Conservation (phyloP, 2,888 invertebrate species). For the Drosophila testacea region DNA sequence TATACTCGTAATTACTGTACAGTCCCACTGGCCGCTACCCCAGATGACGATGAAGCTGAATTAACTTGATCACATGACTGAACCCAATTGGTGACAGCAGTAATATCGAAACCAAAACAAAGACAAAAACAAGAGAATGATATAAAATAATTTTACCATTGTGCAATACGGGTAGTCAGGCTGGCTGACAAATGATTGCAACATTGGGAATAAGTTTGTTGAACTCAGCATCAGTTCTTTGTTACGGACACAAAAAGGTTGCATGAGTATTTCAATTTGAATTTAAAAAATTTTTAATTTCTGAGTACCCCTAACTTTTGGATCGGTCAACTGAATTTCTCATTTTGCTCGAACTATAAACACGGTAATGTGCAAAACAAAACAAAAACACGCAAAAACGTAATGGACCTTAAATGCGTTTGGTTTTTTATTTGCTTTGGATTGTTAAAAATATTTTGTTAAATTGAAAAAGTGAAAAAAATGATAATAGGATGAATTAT, state of each 20-base stretch:
- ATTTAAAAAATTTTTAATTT: neutral
- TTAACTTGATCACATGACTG: conserved; percentile 75
- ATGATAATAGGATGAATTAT: conserved; percentile 14
- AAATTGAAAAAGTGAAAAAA: conserved; percentile 7
- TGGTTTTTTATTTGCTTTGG: conserved; percentile 25
- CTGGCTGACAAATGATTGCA: conserved; percentile 34
- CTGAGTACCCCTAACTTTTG: conserved; percentile 41
- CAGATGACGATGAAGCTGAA: conserved; percentile 41
- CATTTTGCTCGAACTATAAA: conserved; percentile 37
- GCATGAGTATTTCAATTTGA: neutral
- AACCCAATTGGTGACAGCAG: conserved; percentile 38
- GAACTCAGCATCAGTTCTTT: conserved; percentile 38
- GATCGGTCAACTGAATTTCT: conserved; percentile 36
- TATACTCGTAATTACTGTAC: conserved; percentile 15
- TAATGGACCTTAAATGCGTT: conserved; percentile 43
- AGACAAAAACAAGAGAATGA: neutral
- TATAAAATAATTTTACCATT: conserved; percentile 44
- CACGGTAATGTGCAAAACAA: conserved; percentile 25
- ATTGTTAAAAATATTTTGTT: conserved; percentile 27
- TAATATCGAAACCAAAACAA: conserved; percentile 24
- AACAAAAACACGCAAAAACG: conserved; percentile 12
- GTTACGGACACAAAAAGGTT: neutral
- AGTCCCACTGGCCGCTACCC: neutral
- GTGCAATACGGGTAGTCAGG: conserved; percentile 50
- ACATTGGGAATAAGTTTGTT: conserved; percentile 25